These are phyloP conservation scores for Alectoris magna DNA, from an alignment of 2,797 vertebrate genomes.

Conservation along the genomic window DNA sequence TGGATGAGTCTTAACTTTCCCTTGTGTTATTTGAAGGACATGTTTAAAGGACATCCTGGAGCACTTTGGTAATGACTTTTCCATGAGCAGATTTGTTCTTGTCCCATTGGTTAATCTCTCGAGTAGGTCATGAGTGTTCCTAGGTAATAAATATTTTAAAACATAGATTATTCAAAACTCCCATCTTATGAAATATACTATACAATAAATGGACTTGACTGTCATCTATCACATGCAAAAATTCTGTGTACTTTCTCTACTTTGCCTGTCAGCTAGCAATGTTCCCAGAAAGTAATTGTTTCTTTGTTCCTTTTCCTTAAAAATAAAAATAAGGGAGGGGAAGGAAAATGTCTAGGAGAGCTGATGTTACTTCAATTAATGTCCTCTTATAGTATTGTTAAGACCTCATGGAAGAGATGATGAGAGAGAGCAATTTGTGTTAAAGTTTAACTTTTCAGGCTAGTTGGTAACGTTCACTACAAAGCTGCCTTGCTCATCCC, in stretches of 20 bases:
- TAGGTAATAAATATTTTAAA: background rate
- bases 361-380: background rate
- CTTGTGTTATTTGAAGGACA: background rate
- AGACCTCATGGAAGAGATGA: background rate
- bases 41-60: background rate
- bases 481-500: background rate
- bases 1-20: background rate
- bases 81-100: background rate
- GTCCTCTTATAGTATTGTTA: background rate
- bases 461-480: background rate
- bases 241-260: background rate
- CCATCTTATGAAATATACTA: background rate
- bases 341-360: background rate
- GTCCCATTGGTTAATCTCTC: background rate
- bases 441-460: background rate
- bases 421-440: background rate
- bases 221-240: background rate
- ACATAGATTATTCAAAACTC: background rate
- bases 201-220: background rate
- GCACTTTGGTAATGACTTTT: background rate
- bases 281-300: no score
- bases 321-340: background rate
- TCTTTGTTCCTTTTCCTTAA: background rate
- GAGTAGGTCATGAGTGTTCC: background rate
- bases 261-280: no score